Conservation (phyloP, 1,140 invertebrate genomes). For the Himalopsyche phryganea region DNA sequence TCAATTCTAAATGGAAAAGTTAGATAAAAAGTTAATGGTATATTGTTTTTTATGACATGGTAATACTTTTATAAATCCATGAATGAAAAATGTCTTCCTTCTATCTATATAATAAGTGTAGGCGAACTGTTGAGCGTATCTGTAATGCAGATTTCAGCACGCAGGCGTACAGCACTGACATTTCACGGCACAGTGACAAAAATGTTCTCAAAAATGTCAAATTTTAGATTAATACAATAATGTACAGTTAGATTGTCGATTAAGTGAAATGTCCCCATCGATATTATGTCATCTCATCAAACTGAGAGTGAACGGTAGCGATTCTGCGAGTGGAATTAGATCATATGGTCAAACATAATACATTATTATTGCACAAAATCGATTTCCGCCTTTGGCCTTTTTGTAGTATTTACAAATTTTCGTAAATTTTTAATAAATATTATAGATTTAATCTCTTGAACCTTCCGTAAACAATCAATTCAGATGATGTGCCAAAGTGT, state of each 20-base stretch:
- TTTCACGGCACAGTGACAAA: background rate
- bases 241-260: background rate
- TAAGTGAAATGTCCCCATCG: background rate
- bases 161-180: conserved; percentile 15
- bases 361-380: conserved; percentile 10
- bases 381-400: conserved; percentile 24
- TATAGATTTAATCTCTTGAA: background rate
- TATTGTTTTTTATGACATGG: background rate
- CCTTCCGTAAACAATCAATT: background rate
- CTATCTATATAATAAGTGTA: background rate
- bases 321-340: background rate
- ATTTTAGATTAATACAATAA: conserved; percentile 3
- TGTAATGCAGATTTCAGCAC: conserved; percentile 9
- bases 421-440: background rate
- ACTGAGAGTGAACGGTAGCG: background rate
- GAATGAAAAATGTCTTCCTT: background rate
- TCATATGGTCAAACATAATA: conserved; percentile 6
- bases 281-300: conserved; percentile 1
- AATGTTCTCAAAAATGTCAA: background rate
- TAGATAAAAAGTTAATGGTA: too few species aligned
- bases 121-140: background rate
- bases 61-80: background rate
- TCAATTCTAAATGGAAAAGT: too few species aligned
- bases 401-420: conserved; percentile 1
- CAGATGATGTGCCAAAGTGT: background rate